Conservation (phyloP, 2,888 invertebrate genomes). For the Sipha maydis region DNA sequence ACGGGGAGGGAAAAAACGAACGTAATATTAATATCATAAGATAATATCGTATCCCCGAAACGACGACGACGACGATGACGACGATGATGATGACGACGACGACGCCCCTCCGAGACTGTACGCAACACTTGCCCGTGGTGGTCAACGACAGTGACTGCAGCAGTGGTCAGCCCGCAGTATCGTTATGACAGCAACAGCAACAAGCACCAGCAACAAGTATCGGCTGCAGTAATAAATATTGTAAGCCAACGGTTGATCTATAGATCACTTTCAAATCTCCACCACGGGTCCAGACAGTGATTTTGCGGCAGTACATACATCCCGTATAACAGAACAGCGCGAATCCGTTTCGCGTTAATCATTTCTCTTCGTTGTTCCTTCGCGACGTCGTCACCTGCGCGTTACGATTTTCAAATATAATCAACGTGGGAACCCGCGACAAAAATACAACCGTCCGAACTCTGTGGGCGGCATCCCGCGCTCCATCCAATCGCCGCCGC, state of each 20-base stretch:
- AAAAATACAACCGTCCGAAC: not conserved
- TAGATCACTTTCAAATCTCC: not conserved
- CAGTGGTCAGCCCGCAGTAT: slow-evolving; percentile 9
- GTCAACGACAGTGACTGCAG: slow-evolving; percentile 26
- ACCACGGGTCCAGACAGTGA: not conserved
- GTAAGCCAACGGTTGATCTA: not conserved
- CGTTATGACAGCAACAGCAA: not conserved
- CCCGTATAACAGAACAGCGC: not conserved
- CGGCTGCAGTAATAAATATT: too few relatives aligned
- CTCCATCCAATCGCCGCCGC: not conserved
- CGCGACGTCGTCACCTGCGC: not conserved
- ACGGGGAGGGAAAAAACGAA: slow-evolving; percentile 10
- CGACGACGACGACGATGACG: slow-evolving; percentile 30
- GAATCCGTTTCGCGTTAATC: not conserved
- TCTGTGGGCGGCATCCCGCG: not conserved
- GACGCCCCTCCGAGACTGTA: not conserved
- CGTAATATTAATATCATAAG: not conserved
- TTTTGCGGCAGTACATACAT: not conserved
- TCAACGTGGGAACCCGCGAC: not conserved
- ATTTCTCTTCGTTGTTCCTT: not conserved
- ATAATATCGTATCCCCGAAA: slow-evolving; percentile 2
- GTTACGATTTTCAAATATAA: not conserved
- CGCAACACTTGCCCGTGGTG: not conserved
- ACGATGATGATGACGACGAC: too few relatives aligned
- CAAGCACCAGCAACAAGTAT: not conserved